These are phyloP conservation scores for Crax fasciolata DNA, from an alignment of 2,797 vertebrate genomes.

Conservation along the genomic window DNA sequence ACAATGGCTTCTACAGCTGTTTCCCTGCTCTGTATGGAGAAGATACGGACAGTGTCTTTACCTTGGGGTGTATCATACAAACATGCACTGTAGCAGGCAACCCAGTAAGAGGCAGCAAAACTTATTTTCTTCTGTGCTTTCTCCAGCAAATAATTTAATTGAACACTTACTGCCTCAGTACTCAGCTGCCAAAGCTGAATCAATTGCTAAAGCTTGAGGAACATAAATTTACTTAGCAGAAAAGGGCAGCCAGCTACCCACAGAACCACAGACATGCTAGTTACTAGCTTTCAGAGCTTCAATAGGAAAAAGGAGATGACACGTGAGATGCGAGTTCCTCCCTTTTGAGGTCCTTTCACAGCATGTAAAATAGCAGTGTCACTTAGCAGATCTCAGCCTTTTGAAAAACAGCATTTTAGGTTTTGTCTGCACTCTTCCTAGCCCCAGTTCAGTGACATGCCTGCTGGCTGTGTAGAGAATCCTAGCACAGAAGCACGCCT, in stretches of 20 bases:
- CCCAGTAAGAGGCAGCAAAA: neutral
- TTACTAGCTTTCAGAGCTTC: neutral
- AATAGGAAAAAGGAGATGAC: neutral
- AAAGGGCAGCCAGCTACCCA: neutral
- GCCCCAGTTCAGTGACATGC: neutral
- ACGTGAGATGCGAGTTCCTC: neutral
- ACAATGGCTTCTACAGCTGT: neutral
- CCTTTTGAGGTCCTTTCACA: neutral
- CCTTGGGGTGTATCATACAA: neutral
- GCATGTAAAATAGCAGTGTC: neutral
- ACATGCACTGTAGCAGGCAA: neutral
- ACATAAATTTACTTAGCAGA: neutral
- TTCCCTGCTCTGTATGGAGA: slow-evolving; percentile 6
- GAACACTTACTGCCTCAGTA: neutral
- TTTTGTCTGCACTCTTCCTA: neutral
- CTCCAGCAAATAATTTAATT: neutral
- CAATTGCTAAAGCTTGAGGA: neutral
- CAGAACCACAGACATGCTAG: neutral
- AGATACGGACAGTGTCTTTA: neutral
- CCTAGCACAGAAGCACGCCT: neutral
- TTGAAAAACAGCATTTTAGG: neutral
- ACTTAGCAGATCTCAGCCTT: neutral
- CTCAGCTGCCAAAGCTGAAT: neutral
- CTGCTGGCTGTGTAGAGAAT: neutral
- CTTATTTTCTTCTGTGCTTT: neutral